Base-by-base conservation (phyloP, 2,888 invertebrate genomes). In the Ligdia adustata region DNA sequence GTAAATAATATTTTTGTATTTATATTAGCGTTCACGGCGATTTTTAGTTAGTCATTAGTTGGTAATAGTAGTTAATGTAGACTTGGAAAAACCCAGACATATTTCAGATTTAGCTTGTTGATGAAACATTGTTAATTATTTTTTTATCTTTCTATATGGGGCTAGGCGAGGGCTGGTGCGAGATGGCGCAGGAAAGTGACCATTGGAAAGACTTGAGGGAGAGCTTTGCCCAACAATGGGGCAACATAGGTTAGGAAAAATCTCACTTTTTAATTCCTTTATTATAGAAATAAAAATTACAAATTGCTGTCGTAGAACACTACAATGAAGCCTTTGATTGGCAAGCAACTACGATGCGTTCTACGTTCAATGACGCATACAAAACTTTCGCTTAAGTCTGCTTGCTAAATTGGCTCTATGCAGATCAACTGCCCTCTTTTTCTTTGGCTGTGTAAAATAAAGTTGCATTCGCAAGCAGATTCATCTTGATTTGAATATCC, bases 111-210 rank as follows among this genome's bases (percentile, higher is more conserved):
- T 39, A 48, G 27, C n/a, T n/a, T n/a, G n/a, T 22, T 44, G 31
- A 15, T 47, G 35, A 29, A 29, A 20, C 2, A 20, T 31, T 47
- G 20, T 35, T 47, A 47, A 47, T 41, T 22, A 29, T 35, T 47
- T 47, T 39, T 47, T 47, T 47, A 34, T 40, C 16, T 46, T 41
- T 47, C 41, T 47, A 41, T 47, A 35, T 47, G 47, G 47, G 47
- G 47, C 47, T 47, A 47, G 51, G 51, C 51, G 46, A 52, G 46
- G 51, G 46, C 28, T 52, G 51, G 51, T 52, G 51, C 38, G 51
- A 52, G 34, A 42, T 52, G 46, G 37, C 51, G 38, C 51, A 46
- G 42, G 51, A 52, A 38, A 46, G 40, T 33, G 51, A 52, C 34
- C 51, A 52, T 39, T 46, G 51, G 46, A 52, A 42, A 39, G 51